A percentile compares a stretch with the other conserved stretches of the same genome.
These are phyloP conservation scores for Tanypteryx hageni DNA, from an alignment of 2,888 invertebrate species.

Conservation along the genomic window DNA sequence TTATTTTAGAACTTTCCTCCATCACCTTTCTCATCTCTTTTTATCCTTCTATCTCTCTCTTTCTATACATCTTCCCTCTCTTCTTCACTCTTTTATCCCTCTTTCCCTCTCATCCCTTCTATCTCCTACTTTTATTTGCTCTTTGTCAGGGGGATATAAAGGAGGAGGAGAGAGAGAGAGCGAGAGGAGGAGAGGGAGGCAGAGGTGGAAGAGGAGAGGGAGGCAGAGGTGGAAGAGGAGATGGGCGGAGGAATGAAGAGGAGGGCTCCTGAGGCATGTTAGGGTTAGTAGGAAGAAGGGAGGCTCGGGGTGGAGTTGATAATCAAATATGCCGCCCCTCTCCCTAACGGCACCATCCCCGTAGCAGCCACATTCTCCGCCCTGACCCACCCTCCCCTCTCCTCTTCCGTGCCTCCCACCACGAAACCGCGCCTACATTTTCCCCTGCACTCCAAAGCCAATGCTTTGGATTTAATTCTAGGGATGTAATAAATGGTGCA, in stretches of 20 bases:
- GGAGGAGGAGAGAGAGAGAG: neutral
- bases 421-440: neutral
- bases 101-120: neutral
- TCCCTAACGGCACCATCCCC: neutral
- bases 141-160: neutral
- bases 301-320: slow-evolving; percentile 5
- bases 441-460: neutral
- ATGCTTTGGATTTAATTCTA: slow-evolving; percentile 31
- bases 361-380: neutral
- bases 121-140: slow-evolving; percentile 26
- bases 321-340: slow-evolving; percentile 43
- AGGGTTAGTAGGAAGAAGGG: neutral
- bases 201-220: no score
- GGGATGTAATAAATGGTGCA: slow-evolving; percentile 21
- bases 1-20: slow-evolving; percentile 48
- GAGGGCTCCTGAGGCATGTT: neutral
- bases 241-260: slow-evolving; percentile 1
- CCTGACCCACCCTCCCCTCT: neutral
- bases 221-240: no score
- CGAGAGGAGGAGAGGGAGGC: neutral
- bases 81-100: neutral
- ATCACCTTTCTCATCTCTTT: neutral
- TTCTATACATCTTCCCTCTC: neutral
- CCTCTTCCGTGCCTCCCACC: slow-evolving; percentile 4
- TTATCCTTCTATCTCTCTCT: neutral